These are phyloP conservation scores for Leptinotarsa defecta DNA, from an alignment of 1,140 invertebrate species.

Conservation along the genomic window DNA sequence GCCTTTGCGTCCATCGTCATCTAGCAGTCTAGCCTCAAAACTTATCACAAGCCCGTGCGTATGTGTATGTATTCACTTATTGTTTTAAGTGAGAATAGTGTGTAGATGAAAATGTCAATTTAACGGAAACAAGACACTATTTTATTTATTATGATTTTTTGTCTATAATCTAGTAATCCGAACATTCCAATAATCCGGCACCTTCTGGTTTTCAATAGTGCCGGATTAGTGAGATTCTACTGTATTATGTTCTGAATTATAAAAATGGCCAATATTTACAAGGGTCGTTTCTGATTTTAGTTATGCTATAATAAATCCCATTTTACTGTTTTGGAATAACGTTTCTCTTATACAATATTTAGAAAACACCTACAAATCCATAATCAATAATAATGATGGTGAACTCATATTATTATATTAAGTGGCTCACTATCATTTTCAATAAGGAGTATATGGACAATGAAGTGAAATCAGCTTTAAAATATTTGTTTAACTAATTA, in stretches of 20 bases:
- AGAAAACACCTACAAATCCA: neutral
- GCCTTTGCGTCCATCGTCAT: too few relatives aligned
- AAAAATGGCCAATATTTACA: neutral
- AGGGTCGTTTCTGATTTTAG: slow-evolving; percentile 22
- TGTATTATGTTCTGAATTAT: neutral
- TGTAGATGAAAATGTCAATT: too few relatives aligned
- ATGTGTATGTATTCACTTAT: too few relatives aligned
- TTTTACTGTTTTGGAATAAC: slow-evolving; percentile 1
- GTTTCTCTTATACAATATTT: slow-evolving; percentile 13
- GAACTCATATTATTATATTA: neutral
- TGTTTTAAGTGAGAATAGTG: too few relatives aligned
- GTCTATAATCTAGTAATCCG: too few relatives aligned
- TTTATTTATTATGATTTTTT: too few relatives aligned
- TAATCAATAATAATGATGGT: neutral
- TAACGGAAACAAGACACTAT: too few relatives aligned
- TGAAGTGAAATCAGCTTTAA: neutral
- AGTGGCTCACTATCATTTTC: neutral
- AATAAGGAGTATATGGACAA: neutral
- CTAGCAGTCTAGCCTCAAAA: too few relatives aligned
- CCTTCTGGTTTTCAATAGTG: too few relatives aligned
- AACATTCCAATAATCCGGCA: too few relatives aligned
- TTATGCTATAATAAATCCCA: slow-evolving; percentile 18
- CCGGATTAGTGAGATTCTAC: too few relatives aligned
- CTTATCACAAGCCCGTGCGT: too few relatives aligned
- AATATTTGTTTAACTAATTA: neutral